A percentile compares a stretch with the other conserved stretches of the same genome.
Evolutionary conservation across 2,113 vertebrate genomes (phyloP).

Genomic region (Zeus faber): DNA sequence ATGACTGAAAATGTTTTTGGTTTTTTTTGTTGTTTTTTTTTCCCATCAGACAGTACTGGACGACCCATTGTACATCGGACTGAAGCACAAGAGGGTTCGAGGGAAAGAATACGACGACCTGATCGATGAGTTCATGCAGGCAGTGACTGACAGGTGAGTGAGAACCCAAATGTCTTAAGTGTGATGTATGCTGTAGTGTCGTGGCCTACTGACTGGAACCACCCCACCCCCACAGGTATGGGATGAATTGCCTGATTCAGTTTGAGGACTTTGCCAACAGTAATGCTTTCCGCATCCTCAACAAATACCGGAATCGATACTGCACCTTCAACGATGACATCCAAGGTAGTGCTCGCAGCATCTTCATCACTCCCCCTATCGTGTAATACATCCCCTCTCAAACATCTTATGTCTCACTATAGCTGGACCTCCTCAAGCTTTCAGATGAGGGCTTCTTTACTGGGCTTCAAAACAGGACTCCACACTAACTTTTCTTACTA

Average conservation of each 20-base stretch:
- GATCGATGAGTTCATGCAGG: conserved; percentile 97
- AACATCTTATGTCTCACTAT: not conserved
- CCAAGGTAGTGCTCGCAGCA: conserved; percentile 77
- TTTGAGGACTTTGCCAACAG: conserved; percentile 98
- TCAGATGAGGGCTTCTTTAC: no score
- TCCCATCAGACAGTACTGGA: conserved; percentile 83
- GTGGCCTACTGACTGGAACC: conserved; percentile 1
- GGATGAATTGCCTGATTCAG: conserved; percentile 95
- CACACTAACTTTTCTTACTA: no score
- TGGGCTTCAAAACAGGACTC: no score
- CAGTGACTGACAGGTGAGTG: conserved; percentile 91
- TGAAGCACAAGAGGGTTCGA: conserved; percentile 90
- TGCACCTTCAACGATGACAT: conserved; percentile 98
- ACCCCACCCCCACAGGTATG: conserved; percentile 76
- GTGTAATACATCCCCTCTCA: not conserved
- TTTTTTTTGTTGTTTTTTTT: conserved; percentile 9
- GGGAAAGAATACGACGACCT: conserved; percentile 92
- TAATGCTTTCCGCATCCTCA: conserved; percentile 93
- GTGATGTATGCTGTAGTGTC: no score
- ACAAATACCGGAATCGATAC: conserved; percentile 90
- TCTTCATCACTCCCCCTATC: not conserved
- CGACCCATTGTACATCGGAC: conserved; percentile 94
- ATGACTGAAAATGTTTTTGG: not conserved
- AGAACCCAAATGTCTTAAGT: not conserved
- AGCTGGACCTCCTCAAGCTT: no score